Conservation (phyloP, 2,888 invertebrate species). For the Nomada goodeniana region DNA sequence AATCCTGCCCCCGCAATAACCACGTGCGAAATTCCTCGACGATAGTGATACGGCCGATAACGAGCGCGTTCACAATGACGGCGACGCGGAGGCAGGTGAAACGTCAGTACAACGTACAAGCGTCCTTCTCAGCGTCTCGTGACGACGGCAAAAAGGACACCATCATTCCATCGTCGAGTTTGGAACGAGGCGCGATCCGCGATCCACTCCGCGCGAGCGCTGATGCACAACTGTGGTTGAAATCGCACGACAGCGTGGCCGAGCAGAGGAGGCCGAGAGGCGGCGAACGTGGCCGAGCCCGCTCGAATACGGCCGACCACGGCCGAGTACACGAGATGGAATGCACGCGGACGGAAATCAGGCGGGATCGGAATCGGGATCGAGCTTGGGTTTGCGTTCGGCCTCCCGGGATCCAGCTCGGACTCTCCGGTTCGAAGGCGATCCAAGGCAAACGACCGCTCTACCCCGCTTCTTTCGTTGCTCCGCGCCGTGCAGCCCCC, state of each 20-base stretch:
- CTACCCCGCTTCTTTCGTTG: slow-evolving; percentile 76
- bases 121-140: slow-evolving; percentile 58
- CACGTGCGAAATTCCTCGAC: slow-evolving; percentile 34
- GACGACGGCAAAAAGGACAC: slow-evolving; percentile 55
- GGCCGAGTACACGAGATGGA: slow-evolving; percentile 74
- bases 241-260: slow-evolving; percentile 66
- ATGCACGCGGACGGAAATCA: slow-evolving; percentile 82
- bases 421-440: slow-evolving; percentile 78
- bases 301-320: slow-evolving; percentile 66
- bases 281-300: slow-evolving; percentile 42
- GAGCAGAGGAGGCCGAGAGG: slow-evolving; percentile 61
- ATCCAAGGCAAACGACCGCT: slow-evolving; percentile 83
- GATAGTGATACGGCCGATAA: not conserved
- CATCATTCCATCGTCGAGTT: slow-evolving; percentile 59
- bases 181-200: slow-evolving; percentile 50
- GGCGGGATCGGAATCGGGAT: slow-evolving; percentile 82
- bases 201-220: slow-evolving; percentile 77
- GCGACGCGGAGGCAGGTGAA: slow-evolving; percentile 20
- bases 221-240: slow-evolving; percentile 80
- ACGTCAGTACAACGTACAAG: slow-evolving; percentile 49
- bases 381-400: slow-evolving; percentile 70
- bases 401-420: slow-evolving; percentile 51
- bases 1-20: slow-evolving; percentile 20
- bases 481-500: slow-evolving; percentile 56
- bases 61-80: slow-evolving; percentile 18